Evolutionary conservation across 1,140 invertebrate genomes (phyloP), one percentile per base, ranked within the genome.

Genomic region (Microplitis mediator): DNA sequence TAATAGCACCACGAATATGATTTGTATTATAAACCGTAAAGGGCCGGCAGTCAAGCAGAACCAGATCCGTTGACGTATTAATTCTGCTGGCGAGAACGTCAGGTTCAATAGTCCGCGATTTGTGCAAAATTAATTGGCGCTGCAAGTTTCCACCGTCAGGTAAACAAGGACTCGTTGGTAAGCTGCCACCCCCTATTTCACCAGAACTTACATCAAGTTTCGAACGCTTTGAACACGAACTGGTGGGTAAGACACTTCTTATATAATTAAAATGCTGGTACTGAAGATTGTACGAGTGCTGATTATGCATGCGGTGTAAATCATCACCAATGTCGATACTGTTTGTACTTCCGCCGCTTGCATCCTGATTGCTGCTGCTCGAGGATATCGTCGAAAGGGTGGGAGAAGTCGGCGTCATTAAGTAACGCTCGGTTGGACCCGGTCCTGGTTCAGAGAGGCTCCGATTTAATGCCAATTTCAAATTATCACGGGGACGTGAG

Each of bases 1-100:
- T 94, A 69, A 94, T 90, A 14, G 93, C 91, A 13, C 92, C 92
- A 32, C 87, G 85, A 50, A 95, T 90, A 81, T 95, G 93, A 75
- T 89, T 90, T 35, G 90, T 87, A 79, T 93, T 93, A 84, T 91
- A 95, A 23, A 90, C 88, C 31, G 94, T 89, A 77, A 94, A 94
- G 0, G 93, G 89, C 35, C 93, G 88, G 80, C 92, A 92, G 79
- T 95, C 93, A 23, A 94, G 78, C 0, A 94, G 75, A 3, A 93
- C 84, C 54, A 90, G 87, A 32, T 77, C 76, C 23, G 76, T 76
- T 2, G 78, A 62, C 6, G 39, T 45, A 11, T 45, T 45, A 8
- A 45, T 45, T 3, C 76, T 81, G 65, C 54, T 67, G 71, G 34
- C 64, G 50, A 4, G 71, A 74, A 9, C 78, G 74, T 79, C 78